These are phyloP conservation scores for Opisthocomus hoazin DNA, from an alignment of 2,113 vertebrate genomes.

Conservation along the genomic window DNA sequence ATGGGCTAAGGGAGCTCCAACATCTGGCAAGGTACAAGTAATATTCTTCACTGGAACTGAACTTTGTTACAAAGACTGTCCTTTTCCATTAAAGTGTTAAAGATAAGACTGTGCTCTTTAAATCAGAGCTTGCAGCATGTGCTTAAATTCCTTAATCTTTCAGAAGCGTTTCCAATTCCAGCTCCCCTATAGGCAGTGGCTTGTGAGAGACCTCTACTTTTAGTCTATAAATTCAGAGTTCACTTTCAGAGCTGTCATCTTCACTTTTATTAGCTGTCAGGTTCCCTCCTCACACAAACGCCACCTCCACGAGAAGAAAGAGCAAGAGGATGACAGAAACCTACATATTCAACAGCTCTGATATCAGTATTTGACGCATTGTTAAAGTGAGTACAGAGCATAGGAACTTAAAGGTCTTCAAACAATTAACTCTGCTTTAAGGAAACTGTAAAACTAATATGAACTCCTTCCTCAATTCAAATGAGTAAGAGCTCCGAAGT, in stretches of 20 bases:
- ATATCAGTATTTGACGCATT: background rate
- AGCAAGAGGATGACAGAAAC: background rate
- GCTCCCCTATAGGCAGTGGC: background rate
- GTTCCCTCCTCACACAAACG: background rate
- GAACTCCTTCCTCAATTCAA: background rate
- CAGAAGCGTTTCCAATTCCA: slow-evolving; percentile 3
- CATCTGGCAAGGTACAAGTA: background rate
- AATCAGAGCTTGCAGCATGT: background rate
- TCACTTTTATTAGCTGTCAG: background rate
- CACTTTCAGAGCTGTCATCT: background rate
- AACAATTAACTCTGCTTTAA: background rate
- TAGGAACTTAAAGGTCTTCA: background rate
- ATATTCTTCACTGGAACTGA: background rate
- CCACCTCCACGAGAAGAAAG: background rate
- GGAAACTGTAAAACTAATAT: background rate
- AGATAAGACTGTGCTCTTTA: background rate
- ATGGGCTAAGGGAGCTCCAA: background rate
- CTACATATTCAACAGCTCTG: background rate
- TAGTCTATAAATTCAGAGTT: background rate
- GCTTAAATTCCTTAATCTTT: background rate
- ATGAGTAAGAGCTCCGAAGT: background rate
- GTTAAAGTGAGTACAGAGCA: background rate
- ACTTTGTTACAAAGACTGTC: background rate
- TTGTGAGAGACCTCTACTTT: background rate
- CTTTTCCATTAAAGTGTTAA: background rate